Conservation (phyloP, 2,797 vertebrate genomes). For the Dicrostonyx torquatus region DNA sequence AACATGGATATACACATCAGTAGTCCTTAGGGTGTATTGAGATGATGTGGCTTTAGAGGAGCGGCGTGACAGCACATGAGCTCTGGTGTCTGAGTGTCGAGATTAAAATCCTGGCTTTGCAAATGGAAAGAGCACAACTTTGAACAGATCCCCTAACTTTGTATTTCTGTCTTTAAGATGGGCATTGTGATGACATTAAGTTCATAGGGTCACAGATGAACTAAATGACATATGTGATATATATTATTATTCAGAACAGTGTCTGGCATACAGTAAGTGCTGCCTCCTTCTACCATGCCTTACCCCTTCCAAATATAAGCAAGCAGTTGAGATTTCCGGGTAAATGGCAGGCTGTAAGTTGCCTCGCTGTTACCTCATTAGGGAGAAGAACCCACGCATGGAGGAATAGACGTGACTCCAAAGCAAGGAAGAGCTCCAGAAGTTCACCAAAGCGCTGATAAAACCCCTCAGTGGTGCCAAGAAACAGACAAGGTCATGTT, state of each 20-base stretch:
- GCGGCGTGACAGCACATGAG: neutral
- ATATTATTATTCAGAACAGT: neutral
- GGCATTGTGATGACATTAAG: neutral
- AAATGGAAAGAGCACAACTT: neutral
- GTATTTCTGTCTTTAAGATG: slow-evolving; percentile 25
- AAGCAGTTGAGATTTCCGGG: neutral
- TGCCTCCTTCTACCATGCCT: neutral
- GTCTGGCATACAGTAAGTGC: neutral
- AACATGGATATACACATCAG: neutral
- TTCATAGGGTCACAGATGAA: neutral
- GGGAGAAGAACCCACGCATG: neutral
- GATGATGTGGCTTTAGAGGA: neutral
- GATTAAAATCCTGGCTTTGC: neutral
- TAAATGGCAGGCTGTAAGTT: neutral
- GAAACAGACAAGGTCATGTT: neutral
- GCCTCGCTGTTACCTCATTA: neutral
- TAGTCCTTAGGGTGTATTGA: neutral
- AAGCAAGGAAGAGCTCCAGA: neutral
- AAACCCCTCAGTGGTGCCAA: neutral
- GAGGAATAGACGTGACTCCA: neutral
- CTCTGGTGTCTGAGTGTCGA: neutral
- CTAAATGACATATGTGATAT: neutral
- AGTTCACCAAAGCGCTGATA: neutral
- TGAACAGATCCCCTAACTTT: neutral
- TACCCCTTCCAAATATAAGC: neutral